Percentiles rank a stretch among this genome's conserved stretches.
These are phyloP conservation scores for Menura novaehollandiae DNA, from an alignment of 2,113 vertebrate genomes.

Conservation along the genomic window DNA sequence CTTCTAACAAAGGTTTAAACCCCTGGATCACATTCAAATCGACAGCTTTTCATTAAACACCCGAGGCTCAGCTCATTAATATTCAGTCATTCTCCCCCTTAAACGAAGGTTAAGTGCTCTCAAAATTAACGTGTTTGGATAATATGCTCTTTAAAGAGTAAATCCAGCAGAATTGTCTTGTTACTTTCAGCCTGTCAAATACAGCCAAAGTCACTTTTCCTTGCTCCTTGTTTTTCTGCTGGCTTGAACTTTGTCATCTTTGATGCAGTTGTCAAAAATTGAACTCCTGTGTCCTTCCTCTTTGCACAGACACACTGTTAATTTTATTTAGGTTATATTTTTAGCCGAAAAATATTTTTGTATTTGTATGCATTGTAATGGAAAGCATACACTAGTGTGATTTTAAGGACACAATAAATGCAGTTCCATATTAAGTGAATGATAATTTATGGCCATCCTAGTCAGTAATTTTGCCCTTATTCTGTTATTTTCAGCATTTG, in stretches of 20 bases:
- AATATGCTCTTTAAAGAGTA: constrained; percentile 50
- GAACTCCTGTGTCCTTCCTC: not conserved
- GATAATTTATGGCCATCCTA: not conserved
- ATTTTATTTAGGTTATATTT: not conserved
- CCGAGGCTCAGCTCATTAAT: constrained; percentile 2
- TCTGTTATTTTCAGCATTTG: not conserved
- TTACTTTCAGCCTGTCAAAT: constrained; percentile 37
- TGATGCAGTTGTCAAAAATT: not conserved
- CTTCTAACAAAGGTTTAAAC: constrained; percentile 31
- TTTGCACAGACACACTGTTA: not conserved
- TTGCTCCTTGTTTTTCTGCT: not conserved
- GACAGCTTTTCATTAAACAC: constrained; percentile 25
- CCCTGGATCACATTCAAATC: constrained; percentile 12
- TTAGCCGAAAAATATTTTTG: not conserved
- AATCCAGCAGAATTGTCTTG: constrained; percentile 51
- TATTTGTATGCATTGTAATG: not conserved
- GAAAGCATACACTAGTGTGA: not conserved
- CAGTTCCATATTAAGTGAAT: not conserved
- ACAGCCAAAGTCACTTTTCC: not conserved
- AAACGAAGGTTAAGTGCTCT: constrained; percentile 56
- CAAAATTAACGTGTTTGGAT: constrained; percentile 50
- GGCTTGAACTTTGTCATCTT: not conserved
- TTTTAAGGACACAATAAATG: not conserved
- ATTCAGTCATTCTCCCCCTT: not conserved
- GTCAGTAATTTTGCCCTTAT: not conserved